Evolutionary conservation across 2,888 invertebrate species (phyloP).

Genomic region (Ormia ochracea): DNA sequence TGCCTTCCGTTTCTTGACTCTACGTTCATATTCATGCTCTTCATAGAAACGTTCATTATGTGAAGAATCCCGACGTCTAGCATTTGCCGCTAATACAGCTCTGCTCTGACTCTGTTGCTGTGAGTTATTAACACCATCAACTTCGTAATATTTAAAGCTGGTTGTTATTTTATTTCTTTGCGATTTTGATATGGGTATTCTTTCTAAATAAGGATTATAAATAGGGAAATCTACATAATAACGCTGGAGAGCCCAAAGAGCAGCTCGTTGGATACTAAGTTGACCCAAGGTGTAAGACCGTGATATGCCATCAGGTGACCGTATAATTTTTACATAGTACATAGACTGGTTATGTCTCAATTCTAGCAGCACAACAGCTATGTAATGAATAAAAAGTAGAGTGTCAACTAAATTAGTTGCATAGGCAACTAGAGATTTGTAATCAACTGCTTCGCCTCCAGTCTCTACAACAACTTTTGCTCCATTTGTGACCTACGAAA

Average conservation of each 20-base stretch:
- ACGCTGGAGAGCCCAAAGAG: slow-evolving; percentile 94
- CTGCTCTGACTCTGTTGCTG: slow-evolving; percentile 84
- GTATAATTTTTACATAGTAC: slow-evolving; percentile 92
- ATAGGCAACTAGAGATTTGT: slow-evolving; percentile 92
- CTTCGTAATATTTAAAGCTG: slow-evolving; percentile 98
- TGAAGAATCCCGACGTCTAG: slow-evolving; percentile 90
- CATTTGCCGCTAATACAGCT: slow-evolving; percentile 84
- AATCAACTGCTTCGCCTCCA: slow-evolving; percentile 88
- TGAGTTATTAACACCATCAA: slow-evolving; percentile 87
- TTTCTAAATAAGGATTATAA: slow-evolving; percentile 96
- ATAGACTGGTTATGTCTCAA: slow-evolving; percentile 93
- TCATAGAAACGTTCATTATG: slow-evolving; percentile 99
- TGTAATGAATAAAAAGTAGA: slow-evolving; percentile 94
- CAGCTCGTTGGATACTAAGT: slow-evolving; percentile 95
- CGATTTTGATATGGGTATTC: slow-evolving; percentile 90
- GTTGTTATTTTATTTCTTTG: slow-evolving; percentile 84
- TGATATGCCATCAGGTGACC: slow-evolving; percentile 97
- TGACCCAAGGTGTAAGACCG: slow-evolving; percentile 92
- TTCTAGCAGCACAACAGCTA: slow-evolving; percentile 94
- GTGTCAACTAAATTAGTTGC: slow-evolving; percentile 96
- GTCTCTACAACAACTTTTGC: slow-evolving; percentile 86
- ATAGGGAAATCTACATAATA: slow-evolving; percentile 98
- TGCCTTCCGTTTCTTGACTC: slow-evolving; percentile 93
- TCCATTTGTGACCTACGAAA: slow-evolving; percentile 80
- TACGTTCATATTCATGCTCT: slow-evolving; percentile 96